Percentiles rank a stretch among this genome's conserved stretches.
Evolutionary conservation across 2,797 vertebrate genomes (phyloP).

Genomic region (Melanotaenia maccullochi): DNA sequence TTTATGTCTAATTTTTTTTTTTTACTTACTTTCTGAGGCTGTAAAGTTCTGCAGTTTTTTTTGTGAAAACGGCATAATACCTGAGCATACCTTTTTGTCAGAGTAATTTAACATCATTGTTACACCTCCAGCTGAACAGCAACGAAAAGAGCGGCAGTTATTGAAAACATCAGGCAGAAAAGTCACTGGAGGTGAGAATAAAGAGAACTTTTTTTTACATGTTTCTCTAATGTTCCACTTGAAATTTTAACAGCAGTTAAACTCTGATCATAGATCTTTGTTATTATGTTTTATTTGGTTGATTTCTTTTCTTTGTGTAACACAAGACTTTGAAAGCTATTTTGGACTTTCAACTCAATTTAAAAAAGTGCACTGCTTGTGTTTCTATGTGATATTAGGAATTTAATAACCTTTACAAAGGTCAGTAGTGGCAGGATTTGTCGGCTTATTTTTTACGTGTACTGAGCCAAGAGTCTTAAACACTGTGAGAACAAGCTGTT

Average conservation of each 20-base stretch:
- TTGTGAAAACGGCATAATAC: no score
- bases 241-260: no score
- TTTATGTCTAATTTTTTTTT: no score
- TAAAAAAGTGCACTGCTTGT: slow-evolving; percentile 8
- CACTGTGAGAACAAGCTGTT: slow-evolving; percentile 14
- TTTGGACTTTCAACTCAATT: slow-evolving; percentile 9
- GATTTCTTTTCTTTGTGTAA: slow-evolving; percentile 15
- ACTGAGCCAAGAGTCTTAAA: slow-evolving; percentile 24
- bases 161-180: not conserved
- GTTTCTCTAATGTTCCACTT: not conserved
- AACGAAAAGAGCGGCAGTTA: no score
- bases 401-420: slow-evolving; percentile 56
- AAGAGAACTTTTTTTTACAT: not conserved
- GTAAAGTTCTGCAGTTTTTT: no score
- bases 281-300: not conserved
- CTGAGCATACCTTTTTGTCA: no score
- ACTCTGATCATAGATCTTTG: no score
- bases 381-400: slow-evolving; percentile 15
- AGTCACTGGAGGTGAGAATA: not conserved
- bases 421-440: slow-evolving; percentile 40
- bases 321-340: not conserved
- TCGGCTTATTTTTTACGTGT: slow-evolving; percentile 19
- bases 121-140: not conserved
- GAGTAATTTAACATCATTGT: not conserved
- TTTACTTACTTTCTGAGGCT: no score